Conservation (phyloP, 2,113 vertebrate species). For the Protomyctophum bolini region DNA sequence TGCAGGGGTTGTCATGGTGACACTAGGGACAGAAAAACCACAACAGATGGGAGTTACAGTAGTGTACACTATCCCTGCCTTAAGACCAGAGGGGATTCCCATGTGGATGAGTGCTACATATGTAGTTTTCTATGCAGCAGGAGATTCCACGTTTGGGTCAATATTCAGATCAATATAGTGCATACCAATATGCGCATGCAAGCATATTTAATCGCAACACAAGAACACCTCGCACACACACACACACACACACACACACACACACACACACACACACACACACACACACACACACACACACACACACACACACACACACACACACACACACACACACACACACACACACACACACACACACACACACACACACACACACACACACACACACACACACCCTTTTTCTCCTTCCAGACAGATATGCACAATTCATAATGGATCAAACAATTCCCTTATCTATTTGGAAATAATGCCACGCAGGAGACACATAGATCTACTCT, state of each 20-base stretch:
- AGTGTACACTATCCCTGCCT: too few relatives aligned
- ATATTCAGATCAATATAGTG: too few relatives aligned
- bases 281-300: neutral
- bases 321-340: conserved; percentile 5
- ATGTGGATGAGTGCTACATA: too few relatives aligned
- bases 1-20: too few relatives aligned
- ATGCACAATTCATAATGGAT: neutral
- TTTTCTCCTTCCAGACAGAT: neutral
- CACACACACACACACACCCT: neutral
- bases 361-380: conserved; percentile 10
- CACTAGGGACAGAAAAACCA: too few relatives aligned
- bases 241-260: neutral
- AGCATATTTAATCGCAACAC: neutral
- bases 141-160: too few relatives aligned
- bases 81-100: too few relatives aligned
- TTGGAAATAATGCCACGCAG: too few relatives aligned
- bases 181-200: neutral
- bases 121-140: too few relatives aligned
- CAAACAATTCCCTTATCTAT: neutral
- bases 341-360: conserved; percentile 7
- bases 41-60: too few relatives aligned
- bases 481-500: neutral
- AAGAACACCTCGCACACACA: neutral
- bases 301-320: conserved; percentile 3
- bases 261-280: conserved; percentile 9